Conservation (phyloP, 2,113 vertebrate genomes). For the Pontoporia blainvillei region DNA sequence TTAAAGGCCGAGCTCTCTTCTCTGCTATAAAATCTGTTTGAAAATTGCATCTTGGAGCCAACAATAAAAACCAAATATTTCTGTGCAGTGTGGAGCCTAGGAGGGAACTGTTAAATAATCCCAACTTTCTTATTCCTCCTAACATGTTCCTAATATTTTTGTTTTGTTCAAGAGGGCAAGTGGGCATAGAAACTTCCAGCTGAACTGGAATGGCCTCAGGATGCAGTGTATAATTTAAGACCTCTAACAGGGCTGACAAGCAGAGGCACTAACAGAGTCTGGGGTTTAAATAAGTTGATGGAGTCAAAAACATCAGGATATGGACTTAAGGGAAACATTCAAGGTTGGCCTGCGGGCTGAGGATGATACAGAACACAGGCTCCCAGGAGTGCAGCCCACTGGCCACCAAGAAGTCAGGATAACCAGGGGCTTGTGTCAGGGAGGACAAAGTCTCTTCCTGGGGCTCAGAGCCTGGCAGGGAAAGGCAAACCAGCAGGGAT, state of each 20-base stretch:
- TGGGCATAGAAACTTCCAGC: not conserved
- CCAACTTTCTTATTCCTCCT: not conserved
- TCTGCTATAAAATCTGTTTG: conserved; percentile 41
- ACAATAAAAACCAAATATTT: conserved; percentile 48
- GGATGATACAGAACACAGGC: not conserved
- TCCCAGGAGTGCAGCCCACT: not conserved
- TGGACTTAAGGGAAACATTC: not conserved
- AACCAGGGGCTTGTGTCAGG: not conserved
- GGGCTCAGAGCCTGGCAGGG: not conserved
- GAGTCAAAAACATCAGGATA: not conserved
- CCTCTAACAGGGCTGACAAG: not conserved
- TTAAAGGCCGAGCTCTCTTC: conserved; percentile 41
- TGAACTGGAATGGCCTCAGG: not conserved
- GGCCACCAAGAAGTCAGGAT: not conserved
- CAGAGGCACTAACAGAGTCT: not conserved
- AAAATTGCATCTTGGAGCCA: conserved; percentile 50
- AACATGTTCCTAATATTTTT: not conserved
- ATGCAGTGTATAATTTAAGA: not conserved
- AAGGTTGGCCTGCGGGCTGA: not conserved
- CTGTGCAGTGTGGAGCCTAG: not conserved
- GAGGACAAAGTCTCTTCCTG: not conserved
- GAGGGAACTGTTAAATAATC: conserved; percentile 39
- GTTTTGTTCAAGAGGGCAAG: not conserved
- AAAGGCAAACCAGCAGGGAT: not conserved
- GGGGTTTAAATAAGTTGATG: not conserved